Conservation (phyloP, 1,140 invertebrate genomes). For the Nasonia longicornis region DNA sequence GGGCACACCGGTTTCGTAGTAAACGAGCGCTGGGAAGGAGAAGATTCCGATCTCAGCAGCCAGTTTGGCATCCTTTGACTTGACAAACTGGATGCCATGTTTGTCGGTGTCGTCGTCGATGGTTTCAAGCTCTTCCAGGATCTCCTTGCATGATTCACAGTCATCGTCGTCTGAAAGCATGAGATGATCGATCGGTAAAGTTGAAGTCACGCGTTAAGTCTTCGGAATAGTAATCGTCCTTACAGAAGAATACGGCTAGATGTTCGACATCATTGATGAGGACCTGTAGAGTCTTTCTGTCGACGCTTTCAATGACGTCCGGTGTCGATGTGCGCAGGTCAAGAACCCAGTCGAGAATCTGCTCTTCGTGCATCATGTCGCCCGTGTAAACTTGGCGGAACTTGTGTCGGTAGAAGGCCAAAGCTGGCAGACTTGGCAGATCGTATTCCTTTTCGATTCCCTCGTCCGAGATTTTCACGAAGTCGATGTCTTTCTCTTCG, state of each 20-base stretch:
- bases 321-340: constrained; percentile 85
- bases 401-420: constrained; percentile 91
- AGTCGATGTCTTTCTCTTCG: constrained; percentile 91
- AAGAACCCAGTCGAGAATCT: constrained; percentile 90
- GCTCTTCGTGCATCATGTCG: constrained; percentile 92
- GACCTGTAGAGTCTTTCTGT: constrained; percentile 89
- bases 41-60: constrained; percentile 93
- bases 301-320: constrained; percentile 92
- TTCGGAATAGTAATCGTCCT: constrained; percentile 58
- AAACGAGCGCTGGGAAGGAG: constrained; percentile 89
- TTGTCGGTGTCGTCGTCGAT: constrained; percentile 95
- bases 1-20: constrained; percentile 92
- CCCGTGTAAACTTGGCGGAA: constrained; percentile 89
- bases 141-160: constrained; percentile 83
- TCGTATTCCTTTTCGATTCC: constrained; percentile 91
- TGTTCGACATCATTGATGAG: constrained; percentile 91
- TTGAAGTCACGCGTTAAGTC: constrained; percentile 35
- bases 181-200: neutral
- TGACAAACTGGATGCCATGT: constrained; percentile 93
- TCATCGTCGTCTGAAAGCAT: constrained; percentile 82
- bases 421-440: constrained; percentile 82
- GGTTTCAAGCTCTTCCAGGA: constrained; percentile 90
- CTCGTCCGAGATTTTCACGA: constrained; percentile 93
- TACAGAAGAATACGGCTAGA: constrained; percentile 93
- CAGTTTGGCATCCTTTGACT: constrained; percentile 89